Conservation (phyloP, 2,888 invertebrate species). For the Merodon equestris region DNA sequence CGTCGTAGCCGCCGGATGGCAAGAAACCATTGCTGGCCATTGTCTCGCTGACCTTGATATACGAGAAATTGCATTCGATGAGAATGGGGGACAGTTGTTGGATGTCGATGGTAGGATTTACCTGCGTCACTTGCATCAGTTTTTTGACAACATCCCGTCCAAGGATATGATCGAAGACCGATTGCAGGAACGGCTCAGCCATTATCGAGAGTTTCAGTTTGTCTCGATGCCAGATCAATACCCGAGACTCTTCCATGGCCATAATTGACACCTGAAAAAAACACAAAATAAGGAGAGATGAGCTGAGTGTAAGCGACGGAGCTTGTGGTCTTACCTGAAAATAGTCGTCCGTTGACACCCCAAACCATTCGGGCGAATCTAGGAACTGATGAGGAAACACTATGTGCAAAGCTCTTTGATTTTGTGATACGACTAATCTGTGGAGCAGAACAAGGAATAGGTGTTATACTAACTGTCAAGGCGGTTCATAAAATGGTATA, state of each 20-base stretch:
- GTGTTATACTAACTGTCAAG: conserved; percentile 1
- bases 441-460: conserved; percentile 32
- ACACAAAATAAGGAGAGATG: background rate
- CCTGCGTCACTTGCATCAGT: conserved; percentile 87
- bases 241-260: conserved; percentile 91
- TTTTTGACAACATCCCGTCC: conserved; percentile 92
- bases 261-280: conserved; percentile 87
- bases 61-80: conserved; percentile 7
- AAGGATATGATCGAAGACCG: conserved; percentile 91
- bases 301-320: background rate
- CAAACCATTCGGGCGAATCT: conserved; percentile 94
- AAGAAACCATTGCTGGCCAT: conserved; percentile 88
- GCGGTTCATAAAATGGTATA: background rate
- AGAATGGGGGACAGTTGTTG: background rate
- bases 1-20: conserved; percentile 84
- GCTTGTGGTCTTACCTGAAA: conserved; percentile 84
- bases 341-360: conserved; percentile 90
- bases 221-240: conserved; percentile 91
- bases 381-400: conserved; percentile 93
- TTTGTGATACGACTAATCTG: conserved; percentile 91
- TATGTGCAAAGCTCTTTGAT: conserved; percentile 90
- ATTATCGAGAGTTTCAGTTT: conserved; percentile 91
- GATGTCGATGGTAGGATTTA: conserved; percentile 46
- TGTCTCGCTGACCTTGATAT: conserved; percentile 86
- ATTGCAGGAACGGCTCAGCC: conserved; percentile 89